Conservation (phyloP, 2,888 invertebrate species). For the Eristalis tenax region DNA sequence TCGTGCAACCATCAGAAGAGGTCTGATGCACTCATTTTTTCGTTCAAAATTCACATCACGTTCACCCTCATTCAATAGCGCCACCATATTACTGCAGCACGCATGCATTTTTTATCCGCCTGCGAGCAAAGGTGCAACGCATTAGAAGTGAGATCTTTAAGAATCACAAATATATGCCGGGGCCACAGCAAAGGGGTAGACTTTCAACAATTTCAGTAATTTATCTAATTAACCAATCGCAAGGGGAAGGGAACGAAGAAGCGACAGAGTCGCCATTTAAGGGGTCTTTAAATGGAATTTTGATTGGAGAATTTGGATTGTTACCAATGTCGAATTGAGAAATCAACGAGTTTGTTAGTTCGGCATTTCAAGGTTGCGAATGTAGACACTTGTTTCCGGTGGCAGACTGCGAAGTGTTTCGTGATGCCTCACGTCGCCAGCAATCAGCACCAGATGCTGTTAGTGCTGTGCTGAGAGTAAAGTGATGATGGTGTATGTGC, state of each 20-base stretch:
- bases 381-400: constrained; percentile 62
- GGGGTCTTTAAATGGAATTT: constrained; percentile 54
- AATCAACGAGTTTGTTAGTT: constrained; percentile 39
- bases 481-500: neutral
- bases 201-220: constrained; percentile 63
- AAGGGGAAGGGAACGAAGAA: neutral
- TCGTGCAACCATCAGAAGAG: neutral
- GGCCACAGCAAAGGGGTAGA: constrained; percentile 19
- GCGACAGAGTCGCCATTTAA: constrained; percentile 28
- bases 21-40: neutral
- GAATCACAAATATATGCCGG: constrained; percentile 58
- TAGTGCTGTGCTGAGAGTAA: neutral
- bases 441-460: neutral
- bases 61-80: constrained; percentile 64
- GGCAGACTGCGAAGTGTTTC: constrained; percentile 3
- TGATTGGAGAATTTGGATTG: constrained; percentile 64
- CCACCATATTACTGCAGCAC: constrained; percentile 53
- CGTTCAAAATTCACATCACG: constrained; percentile 52
- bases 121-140: constrained; percentile 58
- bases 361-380: constrained; percentile 23
- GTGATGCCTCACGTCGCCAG: neutral
- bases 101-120: constrained; percentile 38
- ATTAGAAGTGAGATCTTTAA: constrained; percentile 67
- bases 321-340: constrained; percentile 54
- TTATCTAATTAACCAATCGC: constrained; percentile 68